These are phyloP conservation scores for Orcinus orca DNA, from an alignment of 2,113 vertebrate genomes.

Conservation along the genomic window DNA sequence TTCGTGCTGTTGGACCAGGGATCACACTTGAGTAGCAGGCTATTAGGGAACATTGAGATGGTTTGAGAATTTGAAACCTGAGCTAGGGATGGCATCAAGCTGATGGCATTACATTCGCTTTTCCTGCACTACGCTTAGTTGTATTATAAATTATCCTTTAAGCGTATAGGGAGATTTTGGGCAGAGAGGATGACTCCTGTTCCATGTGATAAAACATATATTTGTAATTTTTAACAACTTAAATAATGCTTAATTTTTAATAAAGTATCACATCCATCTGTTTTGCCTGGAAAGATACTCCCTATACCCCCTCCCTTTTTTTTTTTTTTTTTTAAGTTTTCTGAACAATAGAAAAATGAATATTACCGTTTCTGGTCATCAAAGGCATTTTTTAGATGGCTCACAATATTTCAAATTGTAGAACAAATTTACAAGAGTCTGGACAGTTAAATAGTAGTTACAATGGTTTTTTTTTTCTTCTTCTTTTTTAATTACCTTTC, in stretches of 20 bases:
- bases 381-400: not conserved
- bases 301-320: rapidly evolving
- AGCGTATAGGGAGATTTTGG: not conserved
- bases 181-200: not conserved
- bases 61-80: not conserved
- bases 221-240: not conserved
- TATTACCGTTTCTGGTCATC: not conserved
- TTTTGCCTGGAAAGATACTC: not conserved
- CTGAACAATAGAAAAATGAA: not conserved
- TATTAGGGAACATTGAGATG: not conserved
- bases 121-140: not conserved
- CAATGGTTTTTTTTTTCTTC: not conserved
- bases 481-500: constrained; percentile 24
- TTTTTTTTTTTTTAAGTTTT: not conserved
- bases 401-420: not conserved
- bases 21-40: not conserved
- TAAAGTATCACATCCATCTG: not conserved
- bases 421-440: constrained; percentile 11
- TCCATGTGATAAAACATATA: not conserved
- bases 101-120: not conserved
- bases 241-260: not conserved
- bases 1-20: not conserved
- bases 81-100: not conserved
- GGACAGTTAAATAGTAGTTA: constrained; percentile 2
- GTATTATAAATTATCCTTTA: not conserved